Conservation (phyloP, 2,113 vertebrate species). For the Suncus etruscus region DNA sequence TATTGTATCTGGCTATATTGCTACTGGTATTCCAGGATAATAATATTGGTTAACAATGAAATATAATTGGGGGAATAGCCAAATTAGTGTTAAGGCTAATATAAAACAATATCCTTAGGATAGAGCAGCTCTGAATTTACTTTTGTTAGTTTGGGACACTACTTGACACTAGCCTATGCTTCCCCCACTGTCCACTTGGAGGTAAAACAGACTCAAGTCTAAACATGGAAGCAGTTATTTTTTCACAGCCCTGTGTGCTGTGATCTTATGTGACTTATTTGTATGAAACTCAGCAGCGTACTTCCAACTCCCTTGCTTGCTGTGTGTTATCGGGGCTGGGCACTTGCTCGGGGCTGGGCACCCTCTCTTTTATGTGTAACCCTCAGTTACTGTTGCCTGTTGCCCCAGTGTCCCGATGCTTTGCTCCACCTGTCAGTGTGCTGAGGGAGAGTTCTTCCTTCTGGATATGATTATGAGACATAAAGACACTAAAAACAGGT, state of each 20-base stretch:
- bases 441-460: slow-evolving; percentile 43
- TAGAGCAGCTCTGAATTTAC: not conserved
- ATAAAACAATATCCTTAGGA: slow-evolving; percentile 47
- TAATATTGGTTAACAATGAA: slow-evolving; percentile 27
- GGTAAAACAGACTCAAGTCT: not conserved
- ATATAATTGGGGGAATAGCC: slow-evolving; percentile 50
- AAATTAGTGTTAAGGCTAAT: slow-evolving; percentile 58
- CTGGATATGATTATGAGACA: slow-evolving; percentile 14
- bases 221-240: not conserved
- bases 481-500: not conserved
- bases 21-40: slow-evolving; percentile 33
- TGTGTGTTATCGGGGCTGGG: not conserved
- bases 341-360: not conserved
- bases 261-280: not conserved
- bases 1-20: not conserved
- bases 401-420: not conserved
- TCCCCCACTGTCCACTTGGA: not conserved
- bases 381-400: not conserved
- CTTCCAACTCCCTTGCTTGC: not conserved
- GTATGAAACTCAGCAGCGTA: not conserved
- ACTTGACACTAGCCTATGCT: not conserved
- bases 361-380: not conserved
- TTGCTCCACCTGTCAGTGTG: not conserved
- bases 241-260: not conserved
- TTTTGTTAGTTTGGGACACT: slow-evolving; percentile 34